Evolutionary conservation across 1,140 invertebrate species (phyloP), one percentile per base, ranked within the genome.

Genomic region (Drosophila melanica): DNA sequence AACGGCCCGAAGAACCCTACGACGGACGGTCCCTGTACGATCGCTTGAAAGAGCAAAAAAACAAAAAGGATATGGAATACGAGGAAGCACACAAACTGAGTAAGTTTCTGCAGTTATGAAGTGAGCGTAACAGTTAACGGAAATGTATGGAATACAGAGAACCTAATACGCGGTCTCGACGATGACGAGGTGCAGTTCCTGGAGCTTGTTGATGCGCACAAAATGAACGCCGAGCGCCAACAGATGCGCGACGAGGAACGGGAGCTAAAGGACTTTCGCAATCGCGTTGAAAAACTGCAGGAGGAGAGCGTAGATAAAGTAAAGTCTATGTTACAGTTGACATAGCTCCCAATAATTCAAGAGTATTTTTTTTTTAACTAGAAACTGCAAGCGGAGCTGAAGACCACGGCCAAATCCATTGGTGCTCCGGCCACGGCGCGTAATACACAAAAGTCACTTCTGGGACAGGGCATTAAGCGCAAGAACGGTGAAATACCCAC

Each of bases 151-250:
- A 16, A 8, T 14, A 93, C 93, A 97, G 97, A 98, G 93, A 98
- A 99, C 93, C 96, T 98, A 94, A 98, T 99, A 66, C 96, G 97
- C 92, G 97, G 97, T 8, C 92, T 99, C 3, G 98, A 99, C 92
- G 97, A 98, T 91, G 98, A 99, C 92, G 98, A 99, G 93, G 95
- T 98, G 0, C 95, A 97, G 75, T 99, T 99, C 92, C 92, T 99
- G 8, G 97, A 99, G 81, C 93, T 97, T 48, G 96, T 99, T 8
- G 97, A 98, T 92, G 93, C 95, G 71, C 96, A 95, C 16, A 98
- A 97, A 93, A 93, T 97, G 37, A 95, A 96, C 66, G 95, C 96
- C 39, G 97, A 98, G 73, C 94, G 95, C 63, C 95, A 95, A 90
- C 96, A 97, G 66, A 94, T 94, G 82, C 91, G 95, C 37, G 96